Conservation (phyloP, 2,797 vertebrate species). For the Acomys russatus region DNA sequence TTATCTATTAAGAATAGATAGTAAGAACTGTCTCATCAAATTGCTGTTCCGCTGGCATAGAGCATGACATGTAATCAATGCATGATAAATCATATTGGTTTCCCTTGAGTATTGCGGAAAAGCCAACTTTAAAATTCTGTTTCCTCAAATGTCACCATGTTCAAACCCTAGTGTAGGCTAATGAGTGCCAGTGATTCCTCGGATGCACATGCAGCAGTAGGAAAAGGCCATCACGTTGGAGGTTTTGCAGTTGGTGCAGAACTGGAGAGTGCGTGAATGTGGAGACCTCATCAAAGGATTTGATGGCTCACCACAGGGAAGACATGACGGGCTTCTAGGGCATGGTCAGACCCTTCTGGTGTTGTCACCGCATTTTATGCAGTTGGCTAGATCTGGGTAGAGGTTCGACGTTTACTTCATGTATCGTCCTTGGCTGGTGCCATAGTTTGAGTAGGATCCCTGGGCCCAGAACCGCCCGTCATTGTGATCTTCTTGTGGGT, state of each 20-base stretch:
- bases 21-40: neutral
- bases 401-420: no score
- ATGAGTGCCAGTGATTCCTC: neutral
- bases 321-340: neutral
- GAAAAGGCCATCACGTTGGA: neutral
- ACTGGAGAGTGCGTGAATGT: neutral
- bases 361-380: neutral
- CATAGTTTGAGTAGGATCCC: no score
- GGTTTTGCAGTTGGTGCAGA: neutral
- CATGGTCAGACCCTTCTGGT: neutral
- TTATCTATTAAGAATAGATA: slow-evolving; percentile 22
- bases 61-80: neutral
- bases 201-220: neutral
- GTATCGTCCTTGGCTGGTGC: no score
- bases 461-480: no score
- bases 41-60: neutral
- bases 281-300: no score
- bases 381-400: no score
- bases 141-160: neutral
- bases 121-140: slow-evolving; percentile 3
- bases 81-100: neutral
- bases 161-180: neutral
- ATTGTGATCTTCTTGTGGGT: no score
- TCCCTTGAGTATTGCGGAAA: neutral
- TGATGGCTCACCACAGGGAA: neutral